Percentiles rank a stretch among this genome's conserved stretches.
Conservation (phyloP, 1,140 invertebrate species). For the Homalodisca vitripennis region DNA sequence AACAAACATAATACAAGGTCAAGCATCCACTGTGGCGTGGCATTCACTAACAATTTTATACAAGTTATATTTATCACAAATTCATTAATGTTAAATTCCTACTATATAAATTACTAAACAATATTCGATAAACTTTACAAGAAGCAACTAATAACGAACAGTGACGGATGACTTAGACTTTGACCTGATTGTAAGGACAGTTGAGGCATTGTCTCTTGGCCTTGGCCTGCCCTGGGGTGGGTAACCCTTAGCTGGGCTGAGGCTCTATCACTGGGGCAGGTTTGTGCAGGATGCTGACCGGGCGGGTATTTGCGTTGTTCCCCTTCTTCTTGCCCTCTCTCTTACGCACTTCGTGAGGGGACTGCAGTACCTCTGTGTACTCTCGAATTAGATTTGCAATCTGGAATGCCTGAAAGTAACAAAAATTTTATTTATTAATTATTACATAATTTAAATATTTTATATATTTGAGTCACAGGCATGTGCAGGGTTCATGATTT, state of each 20-base stretch:
- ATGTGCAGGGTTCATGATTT: too few species aligned
- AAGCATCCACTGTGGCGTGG: not conserved
- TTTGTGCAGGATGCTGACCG: conserved; percentile 54
- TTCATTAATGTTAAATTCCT: not conserved
- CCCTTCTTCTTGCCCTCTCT: conserved; percentile 41
- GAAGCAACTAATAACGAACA: conserved; percentile 12
- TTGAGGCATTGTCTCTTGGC: conserved; percentile 15
- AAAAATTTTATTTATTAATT: not conserved
- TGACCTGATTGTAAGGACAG: conserved; percentile 26
- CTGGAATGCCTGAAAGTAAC: conserved; percentile 73
- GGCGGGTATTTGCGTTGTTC: conserved; percentile 46
- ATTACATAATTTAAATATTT: too few species aligned
- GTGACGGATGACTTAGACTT: conserved; percentile 28
- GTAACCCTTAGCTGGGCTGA: conserved; percentile 50
- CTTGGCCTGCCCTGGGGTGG: conserved; percentile 1
- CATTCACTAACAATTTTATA: conserved; percentile 7
- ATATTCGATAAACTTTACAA: conserved; percentile 22
- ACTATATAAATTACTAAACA: conserved; percentile 6
- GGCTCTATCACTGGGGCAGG: conserved; percentile 55
- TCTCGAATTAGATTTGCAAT: conserved; percentile 91
- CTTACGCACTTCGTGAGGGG: conserved; percentile 39
- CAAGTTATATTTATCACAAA: conserved; percentile 8
- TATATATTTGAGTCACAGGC: too few species aligned
- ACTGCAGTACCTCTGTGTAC: conserved; percentile 78
- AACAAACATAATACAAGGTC: not conserved